Base-by-base conservation (phyloP, 2,113 vertebrate genomes). In the Mormyrus lacerda region DNA sequence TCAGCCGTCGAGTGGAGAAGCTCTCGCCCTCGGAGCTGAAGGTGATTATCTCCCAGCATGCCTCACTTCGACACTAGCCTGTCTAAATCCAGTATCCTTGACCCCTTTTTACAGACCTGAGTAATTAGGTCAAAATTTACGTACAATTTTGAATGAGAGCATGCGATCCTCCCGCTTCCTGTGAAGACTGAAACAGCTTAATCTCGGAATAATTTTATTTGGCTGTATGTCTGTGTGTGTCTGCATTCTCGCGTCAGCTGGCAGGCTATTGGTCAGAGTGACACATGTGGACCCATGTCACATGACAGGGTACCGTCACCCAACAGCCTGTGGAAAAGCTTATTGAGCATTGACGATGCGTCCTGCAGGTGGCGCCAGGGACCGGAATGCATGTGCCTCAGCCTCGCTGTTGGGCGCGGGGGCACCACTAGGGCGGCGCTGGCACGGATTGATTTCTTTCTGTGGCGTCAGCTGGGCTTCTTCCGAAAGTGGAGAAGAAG, bases 21-120 rank as follows among this genome's bases (percentile, higher is more conserved):
- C 96, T 99, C 89, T 98, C 98, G 13, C 93, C 94, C 82, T 96
- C 97, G 92, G 97, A 99, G 91, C 95, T 97, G 91, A 98, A 98
- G 98, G 98, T 96, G 93, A 76, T 79, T 4, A 13, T n/a, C 47
- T 44, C 51, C 45, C 69, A 53, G 88, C 69, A 50, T 44, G 13
- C 87, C 87, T 55, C 2, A 7, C 39, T 88, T 15, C 45, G 0
- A 17, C 84, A 48, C n/a, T 86, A 31, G 48, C 84, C 4, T 31
- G 8, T 39, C 73, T 35, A 42, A 35, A 76, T 76, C 69, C 15
- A 39, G 17, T 42, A 79, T 42, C 73, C n/a, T 31, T 69, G n/a
- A 4, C 15, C 15, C 73, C 73, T 79, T 35, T 76, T 15, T 79
- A 42, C 35, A 79, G 61, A 10, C 61, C 61, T 27, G 61, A 76